Conservation (phyloP, 2,888 invertebrate genomes). For the Heliconius hortense region DNA sequence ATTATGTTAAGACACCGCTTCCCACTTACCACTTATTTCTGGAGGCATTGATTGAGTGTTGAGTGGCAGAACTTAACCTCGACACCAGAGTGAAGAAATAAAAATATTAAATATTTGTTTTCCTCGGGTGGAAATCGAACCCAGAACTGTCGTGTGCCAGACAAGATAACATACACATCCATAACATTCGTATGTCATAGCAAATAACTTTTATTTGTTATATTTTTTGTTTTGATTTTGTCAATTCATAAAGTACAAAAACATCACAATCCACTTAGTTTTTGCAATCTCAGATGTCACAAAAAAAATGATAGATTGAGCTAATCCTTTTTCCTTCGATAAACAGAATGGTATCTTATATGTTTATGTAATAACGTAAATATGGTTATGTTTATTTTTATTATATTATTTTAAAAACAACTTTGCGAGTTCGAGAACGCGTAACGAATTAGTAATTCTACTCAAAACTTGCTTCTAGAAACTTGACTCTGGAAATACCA, state of each 20-base stretch:
- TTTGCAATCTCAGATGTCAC: neutral
- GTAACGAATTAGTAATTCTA: slow-evolving; percentile 30
- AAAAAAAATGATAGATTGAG: slow-evolving; percentile 13
- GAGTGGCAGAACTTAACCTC: too few relatives aligned
- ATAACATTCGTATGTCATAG: neutral
- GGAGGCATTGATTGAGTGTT: too few relatives aligned
- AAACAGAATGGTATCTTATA: neutral
- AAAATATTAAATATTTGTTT: too few relatives aligned
- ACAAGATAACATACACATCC: too few relatives aligned
- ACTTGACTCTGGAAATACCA: slow-evolving; percentile 38
- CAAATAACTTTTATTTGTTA: neutral
- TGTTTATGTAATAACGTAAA: neutral
- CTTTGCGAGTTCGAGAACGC: neutral
- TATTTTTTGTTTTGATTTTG: neutral
- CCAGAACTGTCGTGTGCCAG: too few relatives aligned
- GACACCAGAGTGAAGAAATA: too few relatives aligned
- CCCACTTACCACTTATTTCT: too few relatives aligned
- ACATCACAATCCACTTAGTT: slow-evolving; percentile 1
- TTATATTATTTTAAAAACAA: neutral
- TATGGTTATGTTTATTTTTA: neutral
- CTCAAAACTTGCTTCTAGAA: slow-evolving; percentile 34
- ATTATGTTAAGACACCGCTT: too few relatives aligned
- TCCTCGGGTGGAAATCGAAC: too few relatives aligned
- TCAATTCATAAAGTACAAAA: neutral
- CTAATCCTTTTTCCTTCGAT: slow-evolving; percentile 9